Evolutionary conservation across 53 echinoderm and acorn worm species (phyloP), one percentile per base, ranked within the genome.

Genomic region (Zoroaster sp.): DNA sequence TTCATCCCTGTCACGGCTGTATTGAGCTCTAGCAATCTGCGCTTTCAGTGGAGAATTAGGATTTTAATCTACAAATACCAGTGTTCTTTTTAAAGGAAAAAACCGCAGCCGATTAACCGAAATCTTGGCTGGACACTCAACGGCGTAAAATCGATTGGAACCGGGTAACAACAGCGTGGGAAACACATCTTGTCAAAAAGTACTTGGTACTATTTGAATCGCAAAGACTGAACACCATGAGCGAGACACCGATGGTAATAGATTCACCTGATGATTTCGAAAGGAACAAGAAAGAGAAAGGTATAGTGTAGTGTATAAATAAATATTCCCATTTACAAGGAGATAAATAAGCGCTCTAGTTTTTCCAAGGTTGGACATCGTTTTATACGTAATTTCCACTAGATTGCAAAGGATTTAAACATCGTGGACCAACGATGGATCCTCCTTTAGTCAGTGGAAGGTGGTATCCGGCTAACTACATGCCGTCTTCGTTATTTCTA

Each of bases 221-320:
- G 18, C 17, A 66, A 6, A 21, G 13, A 66, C 66, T 66, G 66
- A 66, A 9, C 75, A 35, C 51, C 77, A 79, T 79, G 79, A 79
- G 66, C 81, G 81, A 66, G 66, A 81, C 81, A 17, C 68, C 51
- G 2, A 85, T 85, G 85, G 51, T 34, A 25, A 43, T 15, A n/a
- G 83, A 83, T 17, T 7, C 46, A 44, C 3, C 71, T 7, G 85
- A 85, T 0, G 85, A 85, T 13, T 85, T 47, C 25, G 85, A 69
- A 31, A 85, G 47, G 35, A 85, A 71, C 69, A 85, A 46, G 35
- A 23, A 5, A 0, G 46, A 85, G 38, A 85, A 85, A 85, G 70
- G 85, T 85, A 66, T 3, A 70, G 55, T 0, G 4, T 1, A n/a
- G 53, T 52, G 15, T 10, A 3, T 20, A 35, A 12, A 13, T 35